Conservation (phyloP, 2,113 vertebrate species). For the Carassius gibelio region DNA sequence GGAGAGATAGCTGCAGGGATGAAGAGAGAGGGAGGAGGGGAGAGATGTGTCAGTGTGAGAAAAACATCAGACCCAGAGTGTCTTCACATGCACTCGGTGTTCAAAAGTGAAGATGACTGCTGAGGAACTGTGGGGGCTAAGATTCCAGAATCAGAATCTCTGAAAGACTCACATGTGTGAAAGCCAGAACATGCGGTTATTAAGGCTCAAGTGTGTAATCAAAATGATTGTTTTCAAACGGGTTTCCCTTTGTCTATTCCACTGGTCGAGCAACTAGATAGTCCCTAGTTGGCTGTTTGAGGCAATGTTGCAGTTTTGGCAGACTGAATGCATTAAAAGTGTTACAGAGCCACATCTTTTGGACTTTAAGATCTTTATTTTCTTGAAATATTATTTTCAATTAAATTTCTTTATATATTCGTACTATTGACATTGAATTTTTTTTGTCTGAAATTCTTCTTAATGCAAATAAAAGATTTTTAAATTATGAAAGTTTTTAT, state of each 20-base stretch:
- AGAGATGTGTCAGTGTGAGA: constrained; percentile 12
- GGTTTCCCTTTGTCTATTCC: not conserved
- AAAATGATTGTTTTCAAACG: not conserved
- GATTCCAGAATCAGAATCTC: constrained; percentile 30
- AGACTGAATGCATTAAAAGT: not conserved
- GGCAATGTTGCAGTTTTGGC: too few relatives aligned
- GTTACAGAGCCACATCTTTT: not conserved
- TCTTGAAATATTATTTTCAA: too few relatives aligned
- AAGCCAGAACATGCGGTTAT: constrained; percentile 10
- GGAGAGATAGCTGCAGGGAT: constrained; percentile 33
- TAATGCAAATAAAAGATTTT: too few relatives aligned
- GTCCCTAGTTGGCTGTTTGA: not conserved
- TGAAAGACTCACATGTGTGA: not conserved
- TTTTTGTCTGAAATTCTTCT: too few relatives aligned
- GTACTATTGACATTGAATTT: too few relatives aligned
- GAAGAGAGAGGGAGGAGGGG: constrained; percentile 34
- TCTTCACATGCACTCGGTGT: not conserved
- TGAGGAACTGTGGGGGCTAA: constrained; percentile 29
- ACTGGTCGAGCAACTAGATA: not conserved
- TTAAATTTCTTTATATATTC: too few relatives aligned
- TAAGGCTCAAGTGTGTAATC: not conserved
- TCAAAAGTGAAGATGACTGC: constrained; percentile 11
- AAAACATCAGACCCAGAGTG: constrained; percentile 23
- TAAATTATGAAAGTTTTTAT: too few relatives aligned
- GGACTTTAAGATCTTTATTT: too few relatives aligned